Conservation (phyloP, 2,113 vertebrate species). For the Garra rufa region DNA sequence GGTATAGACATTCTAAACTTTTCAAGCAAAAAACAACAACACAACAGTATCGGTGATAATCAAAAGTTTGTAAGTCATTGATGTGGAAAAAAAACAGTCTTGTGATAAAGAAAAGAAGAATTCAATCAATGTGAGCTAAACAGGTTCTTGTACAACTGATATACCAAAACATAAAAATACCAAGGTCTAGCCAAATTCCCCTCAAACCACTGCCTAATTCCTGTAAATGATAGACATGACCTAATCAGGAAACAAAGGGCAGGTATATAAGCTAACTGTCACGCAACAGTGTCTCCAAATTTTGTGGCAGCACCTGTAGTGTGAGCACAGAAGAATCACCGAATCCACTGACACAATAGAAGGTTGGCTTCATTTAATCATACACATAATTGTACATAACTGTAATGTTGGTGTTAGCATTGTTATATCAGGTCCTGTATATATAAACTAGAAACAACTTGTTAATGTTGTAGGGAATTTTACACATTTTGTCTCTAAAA, state of each 20-base stretch:
- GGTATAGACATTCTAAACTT: not conserved
- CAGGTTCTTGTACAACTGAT: not conserved
- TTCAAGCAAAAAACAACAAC: not conserved
- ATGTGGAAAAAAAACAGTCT: not conserved
- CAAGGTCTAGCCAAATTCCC: not conserved
- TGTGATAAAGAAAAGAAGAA: not conserved
- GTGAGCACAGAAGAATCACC: not conserved
- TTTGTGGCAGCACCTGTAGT: not conserved
- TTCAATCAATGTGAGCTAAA: not conserved
- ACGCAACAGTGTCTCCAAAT: not conserved
- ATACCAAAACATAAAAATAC: not conserved
- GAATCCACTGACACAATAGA: not conserved
- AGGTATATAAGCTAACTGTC: not conserved
- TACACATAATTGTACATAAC: not conserved
- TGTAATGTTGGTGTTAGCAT: not conserved
- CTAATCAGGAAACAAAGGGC: not conserved
- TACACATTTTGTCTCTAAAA: not conserved
- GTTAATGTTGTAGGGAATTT: not conserved
- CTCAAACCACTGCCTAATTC: not conserved
- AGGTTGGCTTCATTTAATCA: constrained; percentile 3
- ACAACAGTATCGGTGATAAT: not conserved
- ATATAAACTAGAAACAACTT: not conserved
- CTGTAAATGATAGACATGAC: not conserved
- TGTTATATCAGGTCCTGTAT: not conserved
- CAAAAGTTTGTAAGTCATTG: not conserved